phyloP scores from a whole-genome alignment of 2,113 vertebrate genomes.

The Bungarus multicinctus region DNA sequence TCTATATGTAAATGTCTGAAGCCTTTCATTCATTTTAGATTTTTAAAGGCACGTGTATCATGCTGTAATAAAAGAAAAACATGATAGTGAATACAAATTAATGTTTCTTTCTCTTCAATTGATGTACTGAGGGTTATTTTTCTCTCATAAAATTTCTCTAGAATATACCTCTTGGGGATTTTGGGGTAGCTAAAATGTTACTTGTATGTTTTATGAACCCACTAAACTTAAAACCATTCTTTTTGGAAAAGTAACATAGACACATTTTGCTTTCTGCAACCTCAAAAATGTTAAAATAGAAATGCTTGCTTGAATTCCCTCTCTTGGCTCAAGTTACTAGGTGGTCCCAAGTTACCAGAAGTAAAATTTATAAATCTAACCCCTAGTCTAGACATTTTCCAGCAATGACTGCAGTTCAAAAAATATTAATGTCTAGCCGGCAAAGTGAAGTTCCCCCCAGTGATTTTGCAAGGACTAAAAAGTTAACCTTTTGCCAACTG shows the following conservation, averaged over 20 bases:
- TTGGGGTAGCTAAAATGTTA: constrained; percentile 68
- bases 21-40: constrained; percentile 31
- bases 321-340: constrained; percentile 84
- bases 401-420: constrained; percentile 82
- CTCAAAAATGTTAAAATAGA: constrained; percentile 85
- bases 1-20: constrained; percentile 38
- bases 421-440: constrained; percentile 83
- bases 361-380: constrained; percentile 93
- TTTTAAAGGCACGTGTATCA: constrained; percentile 33
- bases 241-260: constrained; percentile 79
- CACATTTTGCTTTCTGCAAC: constrained; percentile 77
- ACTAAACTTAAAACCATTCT: constrained; percentile 81
- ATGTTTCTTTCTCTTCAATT: constrained; percentile 58
- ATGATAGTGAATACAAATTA: constrained; percentile 49
- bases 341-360: constrained; percentile 90
- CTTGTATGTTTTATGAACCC: constrained; percentile 79
- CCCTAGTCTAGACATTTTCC: constrained; percentile 93
- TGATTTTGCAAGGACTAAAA: constrained; percentile 83
- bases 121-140: constrained; percentile 55
- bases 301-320: constrained; percentile 85
- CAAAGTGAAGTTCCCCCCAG: constrained; percentile 81
- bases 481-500: constrained; percentile 83
- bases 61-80: constrained; percentile 52
- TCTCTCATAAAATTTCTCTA: constrained; percentile 57
- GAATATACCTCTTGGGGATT: constrained; percentile 53